A percentile compares a stretch with the other conserved stretches of the same genome.
Conservation (phyloP, 1,140 invertebrate species). For the Micrasema minimum region DNA sequence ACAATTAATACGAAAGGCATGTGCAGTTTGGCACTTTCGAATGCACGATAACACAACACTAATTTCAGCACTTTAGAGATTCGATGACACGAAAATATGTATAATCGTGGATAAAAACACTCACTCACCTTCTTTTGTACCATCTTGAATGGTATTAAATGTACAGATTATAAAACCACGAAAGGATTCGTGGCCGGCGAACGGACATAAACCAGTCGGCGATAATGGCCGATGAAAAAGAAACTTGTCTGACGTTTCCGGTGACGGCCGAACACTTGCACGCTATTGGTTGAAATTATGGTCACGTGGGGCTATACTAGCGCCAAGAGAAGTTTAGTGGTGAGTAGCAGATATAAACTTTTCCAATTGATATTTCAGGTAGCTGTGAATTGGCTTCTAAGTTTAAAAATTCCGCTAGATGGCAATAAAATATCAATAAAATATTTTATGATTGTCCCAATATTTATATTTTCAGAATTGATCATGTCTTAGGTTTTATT, state of each 20-base stretch:
- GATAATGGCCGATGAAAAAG: slow-evolving; percentile 67
- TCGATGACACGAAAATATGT: slow-evolving; percentile 23
- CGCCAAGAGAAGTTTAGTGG: too few species aligned
- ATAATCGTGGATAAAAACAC: slow-evolving; percentile 41
- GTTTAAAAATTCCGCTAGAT: too few species aligned
- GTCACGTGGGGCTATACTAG: slow-evolving; percentile 26
- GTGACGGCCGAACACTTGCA: slow-evolving; percentile 7
- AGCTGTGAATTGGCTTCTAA: too few species aligned
- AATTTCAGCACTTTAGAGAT: background rate
- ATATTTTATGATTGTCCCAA: too few species aligned
- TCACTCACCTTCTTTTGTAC: slow-evolving; percentile 66
- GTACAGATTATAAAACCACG: slow-evolving; percentile 64
- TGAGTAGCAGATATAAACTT: too few species aligned
- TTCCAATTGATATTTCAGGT: too few species aligned
- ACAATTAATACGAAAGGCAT: slow-evolving; percentile 19
- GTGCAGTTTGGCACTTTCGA: slow-evolving; percentile 25
- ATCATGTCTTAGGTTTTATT: too few species aligned
- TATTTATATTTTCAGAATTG: too few species aligned
- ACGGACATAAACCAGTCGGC: slow-evolving; percentile 64
- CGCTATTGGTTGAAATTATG: slow-evolving; percentile 24
- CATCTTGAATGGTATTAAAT: slow-evolving; percentile 64
- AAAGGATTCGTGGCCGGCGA: slow-evolving; percentile 63
- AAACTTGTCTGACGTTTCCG: slow-evolving; percentile 51
- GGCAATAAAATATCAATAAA: too few species aligned
- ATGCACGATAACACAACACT: slow-evolving; percentile 25